Percentiles rank a stretch among this genome's conserved stretches.
Conservation (phyloP, 1,140 invertebrate species). For the Whitmania pigra region DNA sequence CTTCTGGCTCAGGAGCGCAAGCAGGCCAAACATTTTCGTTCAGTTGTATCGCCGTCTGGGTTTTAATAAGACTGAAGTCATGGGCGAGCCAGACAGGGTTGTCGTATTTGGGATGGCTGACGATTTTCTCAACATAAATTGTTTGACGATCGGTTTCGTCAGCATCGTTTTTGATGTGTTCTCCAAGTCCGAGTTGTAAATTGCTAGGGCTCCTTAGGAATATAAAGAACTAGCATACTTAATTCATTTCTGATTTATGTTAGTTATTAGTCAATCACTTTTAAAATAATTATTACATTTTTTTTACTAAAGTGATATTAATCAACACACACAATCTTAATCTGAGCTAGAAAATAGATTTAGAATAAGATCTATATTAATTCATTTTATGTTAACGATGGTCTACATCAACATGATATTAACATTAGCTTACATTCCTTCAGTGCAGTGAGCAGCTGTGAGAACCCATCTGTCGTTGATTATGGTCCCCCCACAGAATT, state of each 20-base stretch:
- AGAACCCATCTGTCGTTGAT: constrained; percentile 77
- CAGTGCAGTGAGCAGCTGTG: constrained; percentile 38
- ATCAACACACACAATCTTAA: neutral
- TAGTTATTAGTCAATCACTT: neutral
- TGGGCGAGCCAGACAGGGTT: neutral
- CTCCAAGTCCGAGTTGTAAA: neutral
- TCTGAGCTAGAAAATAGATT: neutral
- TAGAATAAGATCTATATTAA: neutral
- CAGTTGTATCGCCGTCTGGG: neutral
- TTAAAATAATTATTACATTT: constrained; percentile 3
- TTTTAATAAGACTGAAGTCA: constrained; percentile 1
- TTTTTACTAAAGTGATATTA: too few species aligned
- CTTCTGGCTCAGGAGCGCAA: constrained; percentile 1
- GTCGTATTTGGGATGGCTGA: neutral
- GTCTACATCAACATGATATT: neutral
- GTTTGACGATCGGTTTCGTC: neutral
- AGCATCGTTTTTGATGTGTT: neutral
- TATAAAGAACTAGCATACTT: neutral
- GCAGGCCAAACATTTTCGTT: constrained; percentile 8
- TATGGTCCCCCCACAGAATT: constrained; percentile 74
- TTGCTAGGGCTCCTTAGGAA: neutral
- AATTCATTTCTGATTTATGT: too few species aligned
- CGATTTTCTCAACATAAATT: neutral
- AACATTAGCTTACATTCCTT: constrained; percentile 23
- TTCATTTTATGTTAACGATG: neutral